phyloP scores from a whole-genome alignment of 2,113 vertebrate species.

The Pholis gunnellus region DNA sequence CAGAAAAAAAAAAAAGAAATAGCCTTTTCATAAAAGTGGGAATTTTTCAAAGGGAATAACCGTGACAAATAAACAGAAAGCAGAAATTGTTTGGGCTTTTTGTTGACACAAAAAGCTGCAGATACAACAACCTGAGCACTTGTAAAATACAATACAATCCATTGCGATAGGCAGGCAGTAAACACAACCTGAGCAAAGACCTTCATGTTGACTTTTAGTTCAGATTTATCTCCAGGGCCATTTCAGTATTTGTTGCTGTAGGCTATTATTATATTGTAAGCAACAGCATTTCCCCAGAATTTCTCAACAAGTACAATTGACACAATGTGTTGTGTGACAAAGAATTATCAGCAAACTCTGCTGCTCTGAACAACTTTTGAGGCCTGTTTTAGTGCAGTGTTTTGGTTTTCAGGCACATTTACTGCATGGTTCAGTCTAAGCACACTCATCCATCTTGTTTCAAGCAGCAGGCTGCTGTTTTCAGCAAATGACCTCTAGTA shows the following conservation, averaged over 20 bases:
- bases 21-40: slow-evolving; percentile 45
- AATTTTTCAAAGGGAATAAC: slow-evolving; percentile 46
- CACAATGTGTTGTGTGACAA: not conserved
- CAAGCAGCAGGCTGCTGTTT: not conserved
- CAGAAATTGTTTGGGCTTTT: not conserved
- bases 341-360: too few relatives aligned
- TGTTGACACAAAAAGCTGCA: slow-evolving; percentile 2
- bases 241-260: not conserved
- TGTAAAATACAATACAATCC: not conserved
- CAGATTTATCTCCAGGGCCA: not conserved
- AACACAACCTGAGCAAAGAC: not conserved
- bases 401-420: not conserved
- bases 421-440: not conserved
- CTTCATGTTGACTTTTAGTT: not conserved
- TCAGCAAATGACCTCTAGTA: not conserved
- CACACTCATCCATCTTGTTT: not conserved
- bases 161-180: not conserved
- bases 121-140: not conserved
- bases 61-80: slow-evolving; percentile 36
- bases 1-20: not conserved
- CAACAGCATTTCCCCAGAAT: not conserved
- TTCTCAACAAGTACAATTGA: not conserved
- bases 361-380: not conserved
- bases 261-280: not conserved
- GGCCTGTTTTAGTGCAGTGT: not conserved